Base-by-base conservation (phyloP, 1,140 invertebrate species). In the Dufourea novaeangliae region DNA sequence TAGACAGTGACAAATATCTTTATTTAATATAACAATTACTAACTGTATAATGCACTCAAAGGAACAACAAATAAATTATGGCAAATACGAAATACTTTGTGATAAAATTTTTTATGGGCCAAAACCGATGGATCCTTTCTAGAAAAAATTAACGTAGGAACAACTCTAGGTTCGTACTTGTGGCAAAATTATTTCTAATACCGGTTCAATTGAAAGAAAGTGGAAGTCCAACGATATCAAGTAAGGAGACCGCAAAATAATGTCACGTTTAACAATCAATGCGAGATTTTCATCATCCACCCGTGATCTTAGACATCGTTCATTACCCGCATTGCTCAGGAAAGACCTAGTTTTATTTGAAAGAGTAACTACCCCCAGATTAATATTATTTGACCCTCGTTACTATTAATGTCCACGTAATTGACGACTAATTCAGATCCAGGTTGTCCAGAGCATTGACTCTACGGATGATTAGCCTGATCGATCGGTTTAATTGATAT, bases 341-440 rank as follows among this genome's bases (percentile, higher is more conserved):
- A 46, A 61, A 34, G 64, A 69, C 39, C 73, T 76, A 76, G 54
- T 77, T 70, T 59, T 62, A 54, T 25, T 71, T 63, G 20, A 32
- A 54, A 71, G 41, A 71, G 37, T 71, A 71, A 77, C 68, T 71
- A 77, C 68, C 67, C 67, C 44, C 44, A 56, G 67, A 71, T 77
- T 83, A 82, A 64, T 62, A 79, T 67, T 63, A 83, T 84, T 88
- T 87, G 84, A 87, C 81, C 85, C 74, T 77, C 83, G 85, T 88
- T 87, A 84, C 71, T 81, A 83, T 86, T 86, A 88, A 84, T 86
- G 63, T 62, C 22, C 75, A 54, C 81, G 72, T 88, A 88, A 88
- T 87, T 87, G 80, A 70, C 75, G 77, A 79, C 83, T 86, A 88
- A 87, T 88, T 86, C 69, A 85, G 50, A 68, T 80, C 52, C 74